Conservation (phyloP, 2,113 vertebrate species). For the Sigmodon hispidus region DNA sequence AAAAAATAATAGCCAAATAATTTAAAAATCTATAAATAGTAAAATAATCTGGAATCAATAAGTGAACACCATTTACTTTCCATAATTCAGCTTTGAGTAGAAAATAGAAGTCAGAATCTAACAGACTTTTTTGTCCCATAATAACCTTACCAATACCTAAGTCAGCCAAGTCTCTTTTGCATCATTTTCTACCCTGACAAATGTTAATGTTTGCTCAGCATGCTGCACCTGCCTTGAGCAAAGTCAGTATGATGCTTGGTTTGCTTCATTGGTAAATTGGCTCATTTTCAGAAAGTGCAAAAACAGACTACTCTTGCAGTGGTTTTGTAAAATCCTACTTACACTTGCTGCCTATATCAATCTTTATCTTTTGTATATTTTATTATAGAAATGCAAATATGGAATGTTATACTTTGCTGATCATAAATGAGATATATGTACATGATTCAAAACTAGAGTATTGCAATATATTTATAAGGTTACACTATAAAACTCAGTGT, state of each 20-base stretch:
- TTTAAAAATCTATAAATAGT: slow-evolving; percentile 30
- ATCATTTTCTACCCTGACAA: slow-evolving; percentile 44
- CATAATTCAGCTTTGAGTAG: background rate
- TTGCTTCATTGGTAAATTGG: slow-evolving; percentile 52
- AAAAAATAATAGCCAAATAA: background rate
- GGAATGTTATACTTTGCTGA: background rate
- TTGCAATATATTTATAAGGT: background rate
- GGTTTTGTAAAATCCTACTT: slow-evolving; percentile 1
- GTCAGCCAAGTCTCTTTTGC: slow-evolving; percentile 46
- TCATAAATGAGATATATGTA: background rate
- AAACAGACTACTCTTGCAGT: background rate
- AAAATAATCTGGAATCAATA: background rate
- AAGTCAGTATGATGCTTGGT: slow-evolving; percentile 28
- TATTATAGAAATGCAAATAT: background rate
- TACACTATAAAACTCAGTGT: background rate
- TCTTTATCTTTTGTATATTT: slow-evolving; percentile 5
- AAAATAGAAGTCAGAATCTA: slow-evolving; percentile 17
- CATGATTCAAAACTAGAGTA: slow-evolving; percentile 39
- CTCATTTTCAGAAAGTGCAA: slow-evolving; percentile 18
- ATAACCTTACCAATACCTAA: background rate
- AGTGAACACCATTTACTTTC: background rate
- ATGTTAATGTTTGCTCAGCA: slow-evolving; percentile 45
- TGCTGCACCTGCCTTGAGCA: slow-evolving; percentile 44
- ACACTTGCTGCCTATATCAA: background rate
- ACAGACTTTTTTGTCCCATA: background rate